phyloP scores from a whole-genome alignment of 2,113 vertebrate genomes.

The Odocoileus hemionus region DNA sequence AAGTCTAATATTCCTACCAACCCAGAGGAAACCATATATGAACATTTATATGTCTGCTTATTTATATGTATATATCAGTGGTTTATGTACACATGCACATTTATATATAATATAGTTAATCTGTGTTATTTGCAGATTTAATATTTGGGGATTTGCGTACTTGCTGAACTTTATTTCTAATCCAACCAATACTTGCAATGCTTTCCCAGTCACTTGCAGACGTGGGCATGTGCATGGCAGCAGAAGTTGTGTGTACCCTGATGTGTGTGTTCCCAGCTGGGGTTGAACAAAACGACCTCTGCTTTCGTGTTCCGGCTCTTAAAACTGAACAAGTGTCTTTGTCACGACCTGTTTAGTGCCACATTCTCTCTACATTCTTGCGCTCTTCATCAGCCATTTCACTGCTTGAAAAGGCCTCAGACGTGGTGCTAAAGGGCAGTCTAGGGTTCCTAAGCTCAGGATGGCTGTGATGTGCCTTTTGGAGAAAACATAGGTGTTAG shows the following conservation, averaged over 20 bases:
- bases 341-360: not conserved
- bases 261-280: not conserved
- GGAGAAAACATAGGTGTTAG: not conserved
- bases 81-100: not conserved
- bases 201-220: not conserved
- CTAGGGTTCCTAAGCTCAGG: not conserved
- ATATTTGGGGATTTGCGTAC: not conserved
- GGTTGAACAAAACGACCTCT: too few relatives aligned
- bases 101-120: too few relatives aligned
- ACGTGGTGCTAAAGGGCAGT: not conserved
- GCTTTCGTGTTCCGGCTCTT: not conserved
- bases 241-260: not conserved
- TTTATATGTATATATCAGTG: not conserved
- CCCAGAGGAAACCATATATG: not conserved
- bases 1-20: not conserved
- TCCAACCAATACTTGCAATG: rapidly evolving
- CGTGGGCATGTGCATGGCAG: rapidly evolving
- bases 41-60: not conserved
- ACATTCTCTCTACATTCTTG: too few relatives aligned
- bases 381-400: not conserved
- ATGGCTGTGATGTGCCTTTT: not conserved
- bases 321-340: not conserved
- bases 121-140: not conserved
- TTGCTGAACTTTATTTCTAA: not conserved
- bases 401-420: not conserved